Evolutionary conservation across 2,113 vertebrate genomes (phyloP).

Genomic region (Rattus rattus): DNA sequence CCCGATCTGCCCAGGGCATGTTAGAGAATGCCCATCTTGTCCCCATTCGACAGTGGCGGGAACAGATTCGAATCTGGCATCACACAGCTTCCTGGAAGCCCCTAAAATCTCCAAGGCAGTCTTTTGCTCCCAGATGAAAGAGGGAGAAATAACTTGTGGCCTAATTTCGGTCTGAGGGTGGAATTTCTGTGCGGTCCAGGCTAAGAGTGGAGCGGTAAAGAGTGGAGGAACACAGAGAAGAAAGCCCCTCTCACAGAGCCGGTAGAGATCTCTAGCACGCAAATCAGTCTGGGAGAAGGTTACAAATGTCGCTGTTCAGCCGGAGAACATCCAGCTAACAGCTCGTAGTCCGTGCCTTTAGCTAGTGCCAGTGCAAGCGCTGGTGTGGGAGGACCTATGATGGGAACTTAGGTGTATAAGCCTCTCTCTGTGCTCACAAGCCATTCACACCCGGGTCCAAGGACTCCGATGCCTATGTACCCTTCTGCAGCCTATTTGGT

Average conservation of each 20-base stretch:
- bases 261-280: background rate
- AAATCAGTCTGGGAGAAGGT: rapidly evolving
- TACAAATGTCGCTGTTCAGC: background rate
- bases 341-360: background rate
- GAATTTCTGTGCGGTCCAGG: background rate
- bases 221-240: background rate
- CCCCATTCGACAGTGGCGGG: background rate
- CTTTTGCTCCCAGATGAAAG: background rate
- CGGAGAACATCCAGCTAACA: background rate
- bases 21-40: background rate
- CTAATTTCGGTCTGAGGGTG: background rate
- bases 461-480: background rate
- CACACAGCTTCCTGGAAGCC: background rate
- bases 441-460: background rate
- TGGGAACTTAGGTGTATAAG: rapidly evolving
- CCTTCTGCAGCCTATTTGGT: rapidly evolving
- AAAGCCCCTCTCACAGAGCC: background rate
- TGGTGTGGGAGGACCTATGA: rapidly evolving
- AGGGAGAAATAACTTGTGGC: background rate
- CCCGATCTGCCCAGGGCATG: background rate
- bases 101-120: background rate
- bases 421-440: background rate
- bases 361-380: background rate
- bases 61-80: background rate
- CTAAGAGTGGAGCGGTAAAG: too few relatives aligned